Conservation (phyloP, 1,140 invertebrate genomes). For the Apis cerana region DNA sequence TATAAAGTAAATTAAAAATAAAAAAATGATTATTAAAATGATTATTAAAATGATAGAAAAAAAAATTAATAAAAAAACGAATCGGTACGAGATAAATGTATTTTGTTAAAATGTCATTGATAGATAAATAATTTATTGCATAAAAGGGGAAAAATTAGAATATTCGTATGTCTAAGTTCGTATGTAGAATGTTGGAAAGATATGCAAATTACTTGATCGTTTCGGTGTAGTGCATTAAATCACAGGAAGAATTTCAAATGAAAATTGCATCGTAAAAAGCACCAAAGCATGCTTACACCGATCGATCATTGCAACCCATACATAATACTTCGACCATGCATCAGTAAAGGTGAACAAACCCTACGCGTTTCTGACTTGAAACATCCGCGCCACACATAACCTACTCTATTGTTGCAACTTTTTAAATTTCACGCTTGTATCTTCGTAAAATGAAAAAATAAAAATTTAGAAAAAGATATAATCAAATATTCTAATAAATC, state of each 20-base stretch:
- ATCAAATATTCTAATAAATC: neutral
- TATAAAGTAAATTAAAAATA: neutral
- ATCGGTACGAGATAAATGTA: slow-evolving; percentile 23
- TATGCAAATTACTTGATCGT: slow-evolving; percentile 25
- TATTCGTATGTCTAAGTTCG: neutral
- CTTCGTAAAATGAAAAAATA: neutral
- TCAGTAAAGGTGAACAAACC: slow-evolving; percentile 50
- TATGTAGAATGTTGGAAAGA: neutral
- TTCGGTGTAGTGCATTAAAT: slow-evolving; percentile 25
- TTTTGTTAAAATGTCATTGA: neutral
- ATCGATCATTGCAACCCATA: slow-evolving; percentile 49
- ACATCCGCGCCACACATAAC: slow-evolving; percentile 45
- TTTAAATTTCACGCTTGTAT: neutral
- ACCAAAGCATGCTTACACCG: slow-evolving; percentile 49
- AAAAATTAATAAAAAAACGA: neutral
- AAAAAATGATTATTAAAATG: too few relatives aligned
- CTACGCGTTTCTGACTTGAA: slow-evolving; percentile 31
- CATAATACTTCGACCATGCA: slow-evolving; percentile 41
- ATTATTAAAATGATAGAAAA: neutral
- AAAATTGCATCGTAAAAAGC: slow-evolving; percentile 43
- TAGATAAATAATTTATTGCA: slow-evolving; percentile 13
- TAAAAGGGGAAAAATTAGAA: neutral
- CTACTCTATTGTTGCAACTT: neutral
- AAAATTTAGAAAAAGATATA: neutral
- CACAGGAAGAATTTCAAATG: slow-evolving; percentile 40